phyloP scores from a whole-genome alignment of 2,888 invertebrate species.

The Temnothorax unifasciatus region DNA sequence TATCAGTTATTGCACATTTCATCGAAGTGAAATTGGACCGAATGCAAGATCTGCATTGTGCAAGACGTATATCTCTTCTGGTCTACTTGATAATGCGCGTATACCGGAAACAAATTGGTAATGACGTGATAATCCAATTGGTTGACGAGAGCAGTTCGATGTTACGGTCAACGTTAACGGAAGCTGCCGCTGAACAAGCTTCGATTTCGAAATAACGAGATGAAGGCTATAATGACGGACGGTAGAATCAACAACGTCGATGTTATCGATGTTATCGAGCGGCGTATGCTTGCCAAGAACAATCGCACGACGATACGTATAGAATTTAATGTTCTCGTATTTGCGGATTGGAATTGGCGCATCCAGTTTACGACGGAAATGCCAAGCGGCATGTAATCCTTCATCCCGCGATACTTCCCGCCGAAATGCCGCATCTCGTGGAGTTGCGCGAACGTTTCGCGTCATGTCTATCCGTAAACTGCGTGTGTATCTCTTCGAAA shows the following conservation, averaged over 20 bases:
- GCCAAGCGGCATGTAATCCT: conserved; percentile 52
- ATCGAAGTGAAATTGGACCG: not conserved
- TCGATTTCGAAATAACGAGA: conserved; percentile 52
- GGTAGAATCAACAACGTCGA: not conserved
- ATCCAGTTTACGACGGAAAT: conserved; percentile 50
- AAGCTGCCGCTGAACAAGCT: conserved; percentile 24
- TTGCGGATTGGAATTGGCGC: conserved; percentile 51
- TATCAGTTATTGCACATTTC: not conserved
- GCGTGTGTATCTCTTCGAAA: not conserved
- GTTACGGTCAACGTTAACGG: conserved; percentile 41
- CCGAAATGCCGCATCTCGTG: not conserved
- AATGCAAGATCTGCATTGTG: not conserved
- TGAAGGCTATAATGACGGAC: conserved; percentile 54
- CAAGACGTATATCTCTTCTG: conserved; percentile 12
- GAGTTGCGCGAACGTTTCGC: not conserved
- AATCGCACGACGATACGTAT: conserved; percentile 48
- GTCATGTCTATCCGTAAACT: not conserved
- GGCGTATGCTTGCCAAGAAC: conserved; percentile 39
- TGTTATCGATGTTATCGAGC: not conserved
- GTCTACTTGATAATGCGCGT: conserved; percentile 18
- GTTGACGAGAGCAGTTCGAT: conserved; percentile 37
- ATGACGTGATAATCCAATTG: conserved; percentile 44
- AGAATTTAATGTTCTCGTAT: conserved; percentile 51
- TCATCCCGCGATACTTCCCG: not conserved
- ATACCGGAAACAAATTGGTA: conserved; percentile 36